Conservation (phyloP, 2,888 invertebrate species). For the Taenaris catops region DNA sequence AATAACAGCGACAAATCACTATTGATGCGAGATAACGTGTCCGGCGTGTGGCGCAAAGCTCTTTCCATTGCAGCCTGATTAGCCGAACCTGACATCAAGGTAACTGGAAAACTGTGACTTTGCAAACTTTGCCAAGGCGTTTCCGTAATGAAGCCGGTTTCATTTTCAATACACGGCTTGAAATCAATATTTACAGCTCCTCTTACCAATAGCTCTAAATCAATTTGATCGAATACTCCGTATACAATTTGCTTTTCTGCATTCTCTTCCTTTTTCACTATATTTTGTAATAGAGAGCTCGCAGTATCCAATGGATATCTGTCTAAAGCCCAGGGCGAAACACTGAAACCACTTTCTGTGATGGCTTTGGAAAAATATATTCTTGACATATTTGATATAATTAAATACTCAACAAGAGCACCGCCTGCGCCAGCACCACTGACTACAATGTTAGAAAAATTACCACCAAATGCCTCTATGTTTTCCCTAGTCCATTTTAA, state of each 20-base stretch:
- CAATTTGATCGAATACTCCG: slow-evolving; percentile 25
- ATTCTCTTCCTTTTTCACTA: slow-evolving; percentile 23
- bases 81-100: slow-evolving; percentile 52
- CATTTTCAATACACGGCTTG: slow-evolving; percentile 46
- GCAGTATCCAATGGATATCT: slow-evolving; percentile 42
- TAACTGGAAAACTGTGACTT: slow-evolving; percentile 29
- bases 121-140: slow-evolving; percentile 46
- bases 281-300: slow-evolving; percentile 40
- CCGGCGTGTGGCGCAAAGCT: slow-evolving; percentile 34
- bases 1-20: slow-evolving; percentile 34
- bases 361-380: slow-evolving; percentile 49
- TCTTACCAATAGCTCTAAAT: slow-evolving; percentile 30
- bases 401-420: slow-evolving; percentile 50
- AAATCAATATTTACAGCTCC: slow-evolving; percentile 35
- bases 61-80: slow-evolving; percentile 48
- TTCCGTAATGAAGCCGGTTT: slow-evolving; percentile 36
- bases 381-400: slow-evolving; percentile 42
- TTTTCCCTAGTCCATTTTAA: slow-evolving; percentile 53
- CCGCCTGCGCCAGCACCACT: slow-evolving; percentile 56
- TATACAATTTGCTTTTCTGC: background rate
- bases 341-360: slow-evolving; percentile 53
- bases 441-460: slow-evolving; percentile 49
- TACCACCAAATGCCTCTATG: slow-evolving; percentile 52
- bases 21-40: slow-evolving; percentile 37
- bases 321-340: slow-evolving; percentile 54